Conservation (phyloP, 2,888 invertebrate species). For the Pseudococcus longispinus region DNA sequence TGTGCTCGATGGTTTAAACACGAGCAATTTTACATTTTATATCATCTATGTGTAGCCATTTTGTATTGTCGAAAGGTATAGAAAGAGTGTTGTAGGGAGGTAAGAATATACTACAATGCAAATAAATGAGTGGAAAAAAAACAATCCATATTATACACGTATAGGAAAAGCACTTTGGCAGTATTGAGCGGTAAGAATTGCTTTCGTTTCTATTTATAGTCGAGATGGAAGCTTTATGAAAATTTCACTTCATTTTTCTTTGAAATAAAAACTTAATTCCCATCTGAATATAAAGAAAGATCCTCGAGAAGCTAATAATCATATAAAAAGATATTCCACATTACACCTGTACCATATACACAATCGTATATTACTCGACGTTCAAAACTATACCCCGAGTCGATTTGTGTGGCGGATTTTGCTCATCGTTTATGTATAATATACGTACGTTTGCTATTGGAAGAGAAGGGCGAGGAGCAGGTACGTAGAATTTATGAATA, state of each 20-base stretch:
- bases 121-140: background rate
- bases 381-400: background rate
- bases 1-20: background rate
- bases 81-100: too few species aligned
- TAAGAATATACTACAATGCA: background rate
- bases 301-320: background rate
- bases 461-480: background rate
- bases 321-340: constrained; percentile 12
- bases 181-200: background rate
- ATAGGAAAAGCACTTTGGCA: background rate
- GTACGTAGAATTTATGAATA: background rate
- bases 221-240: background rate
- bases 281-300: background rate
- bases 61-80: background rate
- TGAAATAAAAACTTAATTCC: constrained; percentile 23
- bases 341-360: background rate
- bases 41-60: background rate
- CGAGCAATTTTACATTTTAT: background rate
- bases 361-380: background rate
- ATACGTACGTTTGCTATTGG: background rate
- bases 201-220: constrained; percentile 11
- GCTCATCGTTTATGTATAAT: background rate
- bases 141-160: background rate
- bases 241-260: constrained; percentile 26
- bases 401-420: background rate